phyloP scores from a whole-genome alignment of 35 echinoderm and acorn worm genomes.

The Heliocidaris tuberculata region DNA sequence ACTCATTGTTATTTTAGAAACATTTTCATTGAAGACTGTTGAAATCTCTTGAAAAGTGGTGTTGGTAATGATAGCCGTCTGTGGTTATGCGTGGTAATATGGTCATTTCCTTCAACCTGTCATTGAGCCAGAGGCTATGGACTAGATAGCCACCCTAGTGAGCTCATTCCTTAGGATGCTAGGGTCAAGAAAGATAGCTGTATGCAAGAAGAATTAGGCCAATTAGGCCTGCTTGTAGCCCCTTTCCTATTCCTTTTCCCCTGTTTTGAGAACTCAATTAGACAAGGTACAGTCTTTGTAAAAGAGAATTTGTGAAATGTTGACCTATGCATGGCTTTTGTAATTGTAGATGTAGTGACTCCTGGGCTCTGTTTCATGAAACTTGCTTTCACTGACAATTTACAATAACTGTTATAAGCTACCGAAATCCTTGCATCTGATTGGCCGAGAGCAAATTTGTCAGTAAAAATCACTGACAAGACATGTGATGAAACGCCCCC shows the following conservation, averaged over 20 bases:
- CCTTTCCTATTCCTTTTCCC: conserved; percentile 15
- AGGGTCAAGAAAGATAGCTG: conserved; percentile 23
- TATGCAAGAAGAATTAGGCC: conserved; percentile 16
- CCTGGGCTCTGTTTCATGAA: too few species aligned
- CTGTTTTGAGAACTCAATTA: conserved; percentile 26
- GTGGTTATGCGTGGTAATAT: conserved; percentile 4
- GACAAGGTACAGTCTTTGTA: not conserved
- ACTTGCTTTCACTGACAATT: too few species aligned
- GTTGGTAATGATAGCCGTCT: not conserved
- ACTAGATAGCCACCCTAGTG: conserved; percentile 1
- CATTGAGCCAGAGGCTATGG: not conserved
- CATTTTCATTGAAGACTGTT: not conserved
- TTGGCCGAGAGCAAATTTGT: too few species aligned
- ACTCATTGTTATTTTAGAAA: not conserved
- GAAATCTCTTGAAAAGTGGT: not conserved
- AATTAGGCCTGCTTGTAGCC: conserved; percentile 29
- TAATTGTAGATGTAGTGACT: not conserved
- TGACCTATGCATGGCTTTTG: not conserved
- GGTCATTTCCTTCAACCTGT: conserved; percentile 8
- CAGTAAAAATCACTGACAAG: too few species aligned
- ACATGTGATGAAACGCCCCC: too few species aligned
- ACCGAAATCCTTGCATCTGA: too few species aligned
- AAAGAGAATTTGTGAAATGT: not conserved
- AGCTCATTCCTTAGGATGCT: not conserved
- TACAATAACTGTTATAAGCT: too few species aligned